Conservation (phyloP, 2,113 vertebrate genomes). For the Phainopepla nitens region DNA sequence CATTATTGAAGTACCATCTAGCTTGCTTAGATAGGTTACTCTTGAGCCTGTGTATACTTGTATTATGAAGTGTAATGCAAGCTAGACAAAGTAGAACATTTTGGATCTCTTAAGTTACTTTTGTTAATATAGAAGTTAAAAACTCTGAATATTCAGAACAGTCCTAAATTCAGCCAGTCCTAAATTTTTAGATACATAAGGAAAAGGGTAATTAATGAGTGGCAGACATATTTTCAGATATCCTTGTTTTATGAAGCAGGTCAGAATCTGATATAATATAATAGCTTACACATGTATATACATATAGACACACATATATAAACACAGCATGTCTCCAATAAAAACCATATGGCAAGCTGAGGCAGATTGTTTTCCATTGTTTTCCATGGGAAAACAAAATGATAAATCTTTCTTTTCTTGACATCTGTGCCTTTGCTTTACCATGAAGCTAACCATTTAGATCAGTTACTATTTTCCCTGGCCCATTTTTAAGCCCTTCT, state of each 20-base stretch:
- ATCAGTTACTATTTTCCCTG: background rate
- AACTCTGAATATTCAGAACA: background rate
- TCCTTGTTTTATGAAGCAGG: background rate
- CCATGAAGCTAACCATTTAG: background rate
- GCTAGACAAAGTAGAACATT: background rate
- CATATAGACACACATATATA: background rate
- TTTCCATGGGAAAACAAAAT: background rate
- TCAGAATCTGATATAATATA: background rate
- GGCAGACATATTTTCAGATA: background rate
- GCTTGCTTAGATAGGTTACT: background rate
- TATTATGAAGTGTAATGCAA: background rate
- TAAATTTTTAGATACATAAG: background rate
- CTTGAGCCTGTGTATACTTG: background rate
- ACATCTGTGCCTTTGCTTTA: background rate
- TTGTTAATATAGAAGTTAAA: background rate
- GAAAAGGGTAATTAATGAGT: background rate
- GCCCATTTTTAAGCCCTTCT: background rate
- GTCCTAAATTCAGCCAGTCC: no score
- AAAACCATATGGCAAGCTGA: background rate
- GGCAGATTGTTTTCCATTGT: background rate
- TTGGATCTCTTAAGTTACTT: background rate
- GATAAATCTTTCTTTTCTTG: background rate
- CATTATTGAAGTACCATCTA: background rate
- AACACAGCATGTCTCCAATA: background rate
- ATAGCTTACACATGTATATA: background rate